Evolutionary conservation across 2,888 invertebrate genomes (phyloP), one percentile per base, ranked within the genome.

Genomic region (Charanyca ferruginea): DNA sequence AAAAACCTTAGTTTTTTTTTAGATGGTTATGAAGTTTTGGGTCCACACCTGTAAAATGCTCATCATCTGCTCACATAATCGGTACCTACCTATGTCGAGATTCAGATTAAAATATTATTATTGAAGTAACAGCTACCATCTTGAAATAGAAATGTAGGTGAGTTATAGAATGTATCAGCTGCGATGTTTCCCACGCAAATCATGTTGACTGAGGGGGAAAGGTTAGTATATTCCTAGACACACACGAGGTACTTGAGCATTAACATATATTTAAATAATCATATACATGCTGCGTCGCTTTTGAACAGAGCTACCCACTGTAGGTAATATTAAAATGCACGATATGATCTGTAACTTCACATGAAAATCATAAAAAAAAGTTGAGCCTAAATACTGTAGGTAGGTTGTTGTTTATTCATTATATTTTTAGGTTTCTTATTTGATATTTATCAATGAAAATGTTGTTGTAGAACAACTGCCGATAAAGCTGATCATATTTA

Each of bases 161-260:
- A 65, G 52, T 42, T 57, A 73, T 51, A 20, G 42, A 72, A 20
- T 38, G 20, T 73, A 66, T 64, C 73, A 59, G 73, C 54, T 77
- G 73, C 42, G 20, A 38, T 64, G 49, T 59, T 77, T 77, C 73
- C 66, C 78, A 77, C 78, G 73, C 73, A 77, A 77, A 77, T 77
- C 48, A 73, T 54, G 41, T 73, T 53, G 73, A 65, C 53, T 51
- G 45, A 54, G 47, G 28, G 53, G 58, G 18, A 77, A 53, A 77
- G 53, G 77, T 73, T 47, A 48, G 57, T 41, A n/a, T 57, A 65
- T 73, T 58, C 48, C 48, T 45, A 64, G 78, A 65, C 45, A 65
- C 18, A 38, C 42, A 51, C 28, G 25, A 73, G 3, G n/a, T 62
- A 53, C 28, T 42, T n/a, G 38, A 23, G 7, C 13, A 41, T 32